Evolutionary conservation across 2,888 invertebrate species (phyloP), one percentile per base, ranked within the genome.

Genomic region (Theretra japonica): DNA sequence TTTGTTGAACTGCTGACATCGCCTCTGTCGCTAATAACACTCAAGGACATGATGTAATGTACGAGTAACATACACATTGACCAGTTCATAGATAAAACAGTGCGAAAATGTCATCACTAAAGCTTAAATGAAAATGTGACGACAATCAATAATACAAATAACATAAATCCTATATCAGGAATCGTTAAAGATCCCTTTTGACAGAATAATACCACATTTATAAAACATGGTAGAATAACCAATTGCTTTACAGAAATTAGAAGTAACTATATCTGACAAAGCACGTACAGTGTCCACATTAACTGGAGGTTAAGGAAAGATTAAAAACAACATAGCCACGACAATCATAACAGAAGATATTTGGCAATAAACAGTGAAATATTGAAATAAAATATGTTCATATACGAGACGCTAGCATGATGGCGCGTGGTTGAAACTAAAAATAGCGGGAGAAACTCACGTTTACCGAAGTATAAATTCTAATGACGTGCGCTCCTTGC

Each of bases 401-500:
- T 65, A 60, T n/a, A 23, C 23, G 21, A 15, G 23, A 17, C 65
- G 23, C 17, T 23, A 41, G n/a, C 11, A 21, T 62, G 41, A 62
- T 33, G n/a, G 15, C 48, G 25, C 41, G 48, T 65, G 65, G 33
- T 23, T 65, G 65, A 15, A 48, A 17, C 17, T 65, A 48, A 23
- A 65, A 48, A 65, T 48, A 65, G 17, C 21, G 17, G 17, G 15
- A 11, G 41, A 41, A 11, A 65, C 65, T 65, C 17, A 65, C 65
- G 65, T 65, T 41, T 15, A 48, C 23, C 15, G 65, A 17, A 15
- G 21, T 65, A 17, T 41, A 48, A 41, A 21, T 48, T 41, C 2
- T 5, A 41, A 48, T 17, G 41, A 48, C 65, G 65, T 65, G 65
- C 48, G 41, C 23, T 48, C 48, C 41, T 5, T 23, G 69, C 76